Evolutionary conservation across 35 echinoderm and acorn worm species (phyloP).

Genomic region (Apostichopus californicus): DNA sequence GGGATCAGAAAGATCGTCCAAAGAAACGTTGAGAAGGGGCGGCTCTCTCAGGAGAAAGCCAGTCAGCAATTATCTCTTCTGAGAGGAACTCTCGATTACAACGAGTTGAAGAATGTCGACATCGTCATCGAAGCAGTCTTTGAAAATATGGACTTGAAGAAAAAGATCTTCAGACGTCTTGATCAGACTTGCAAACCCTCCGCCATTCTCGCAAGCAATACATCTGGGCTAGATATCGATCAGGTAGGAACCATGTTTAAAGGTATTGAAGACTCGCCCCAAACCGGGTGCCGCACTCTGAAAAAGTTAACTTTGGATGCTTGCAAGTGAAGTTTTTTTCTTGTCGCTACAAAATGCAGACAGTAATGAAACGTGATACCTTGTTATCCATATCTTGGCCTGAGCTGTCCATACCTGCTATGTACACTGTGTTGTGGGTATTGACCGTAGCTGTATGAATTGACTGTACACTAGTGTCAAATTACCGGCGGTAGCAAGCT

Average conservation of each 20-base stretch:
- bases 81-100: slow-evolving; percentile 71
- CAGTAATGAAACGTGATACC: too few relatives aligned
- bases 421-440: too few relatives aligned
- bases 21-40: slow-evolving; percentile 58
- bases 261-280: too few relatives aligned
- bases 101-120: slow-evolving; percentile 72
- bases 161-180: slow-evolving; percentile 80
- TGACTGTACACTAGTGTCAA: too few relatives aligned
- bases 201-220: slow-evolving; percentile 91
- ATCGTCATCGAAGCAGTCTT: slow-evolving; percentile 97
- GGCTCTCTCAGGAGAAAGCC: slow-evolving; percentile 52
- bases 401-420: too few relatives aligned
- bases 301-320: too few relatives aligned
- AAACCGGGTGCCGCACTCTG: too few relatives aligned
- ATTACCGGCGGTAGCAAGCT: too few relatives aligned
- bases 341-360: too few relatives aligned
- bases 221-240: slow-evolving; percentile 88
- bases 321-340: too few relatives aligned
- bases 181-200: slow-evolving; percentile 83
- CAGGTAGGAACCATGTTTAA: slow-evolving; percentile 55
- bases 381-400: too few relatives aligned
- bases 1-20: slow-evolving; percentile 48
- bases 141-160: slow-evolving; percentile 89
- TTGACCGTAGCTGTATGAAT: too few relatives aligned
- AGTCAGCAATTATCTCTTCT: slow-evolving; percentile 71